Conservation (phyloP, 2,888 invertebrate genomes). For the Chrysolina americana region DNA sequence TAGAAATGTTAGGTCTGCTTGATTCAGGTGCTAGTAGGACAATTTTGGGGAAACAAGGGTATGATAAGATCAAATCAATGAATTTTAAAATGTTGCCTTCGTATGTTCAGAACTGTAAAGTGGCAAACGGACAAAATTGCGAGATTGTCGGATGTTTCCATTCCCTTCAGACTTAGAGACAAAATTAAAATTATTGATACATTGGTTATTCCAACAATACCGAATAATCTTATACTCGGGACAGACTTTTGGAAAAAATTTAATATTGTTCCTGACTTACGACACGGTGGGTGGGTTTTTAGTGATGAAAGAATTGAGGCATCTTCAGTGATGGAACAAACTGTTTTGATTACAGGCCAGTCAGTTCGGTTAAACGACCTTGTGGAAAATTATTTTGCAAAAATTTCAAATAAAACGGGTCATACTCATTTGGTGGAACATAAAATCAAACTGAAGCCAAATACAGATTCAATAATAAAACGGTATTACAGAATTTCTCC, state of each 20-base stretch:
- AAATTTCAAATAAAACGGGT: background rate
- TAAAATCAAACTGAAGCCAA: constrained; percentile 1
- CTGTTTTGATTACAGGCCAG: background rate
- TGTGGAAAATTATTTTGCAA: background rate
- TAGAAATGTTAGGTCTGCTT: background rate
- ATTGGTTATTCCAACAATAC: background rate
- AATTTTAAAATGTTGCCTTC: constrained; percentile 6
- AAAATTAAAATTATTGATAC: constrained; percentile 7
- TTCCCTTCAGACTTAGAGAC: background rate
- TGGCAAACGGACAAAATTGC: too few relatives aligned
- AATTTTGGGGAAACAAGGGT: background rate
- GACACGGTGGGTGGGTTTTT: background rate
- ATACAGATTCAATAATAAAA: constrained; percentile 19
- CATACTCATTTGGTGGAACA: constrained; percentile 4
- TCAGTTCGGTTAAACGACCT: background rate
- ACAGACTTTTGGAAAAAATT: constrained; percentile 6
- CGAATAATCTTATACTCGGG: background rate
- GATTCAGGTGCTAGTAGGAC: background rate
- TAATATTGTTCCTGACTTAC: background rate
- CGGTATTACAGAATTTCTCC: background rate
- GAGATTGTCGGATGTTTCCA: too few relatives aligned
- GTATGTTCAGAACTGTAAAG: too few relatives aligned
- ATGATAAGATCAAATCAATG: background rate
- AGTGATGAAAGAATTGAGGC: background rate
- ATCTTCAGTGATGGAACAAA: background rate